Evolutionary conservation across 30 jellyfish, hydroid and myxozoan genomes (phyloP).

Genomic region (Morbakka virulenta): DNA sequence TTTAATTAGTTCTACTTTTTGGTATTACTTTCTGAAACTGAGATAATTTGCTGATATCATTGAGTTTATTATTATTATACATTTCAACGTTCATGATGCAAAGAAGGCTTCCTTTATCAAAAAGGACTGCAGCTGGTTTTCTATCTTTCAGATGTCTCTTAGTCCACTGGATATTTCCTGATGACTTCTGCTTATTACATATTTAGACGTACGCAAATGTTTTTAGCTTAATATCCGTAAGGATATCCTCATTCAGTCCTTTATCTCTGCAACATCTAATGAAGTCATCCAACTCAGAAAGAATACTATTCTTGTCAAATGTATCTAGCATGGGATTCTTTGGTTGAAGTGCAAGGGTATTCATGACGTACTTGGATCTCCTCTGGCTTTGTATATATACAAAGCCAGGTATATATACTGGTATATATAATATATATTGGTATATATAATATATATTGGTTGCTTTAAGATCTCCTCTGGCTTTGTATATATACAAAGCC

Average conservation of each 20-base stretch:
- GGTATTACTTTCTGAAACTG: constrained; percentile 26
- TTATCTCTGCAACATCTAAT: constrained; percentile 32
- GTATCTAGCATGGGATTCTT: constrained; percentile 20
- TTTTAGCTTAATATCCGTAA: constrained; percentile 17
- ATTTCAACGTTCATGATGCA: constrained; percentile 37
- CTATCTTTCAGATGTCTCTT: constrained; percentile 29
- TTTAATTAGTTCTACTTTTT: constrained; percentile 14
- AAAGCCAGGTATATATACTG: no score
- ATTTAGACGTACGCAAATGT: constrained; percentile 18
- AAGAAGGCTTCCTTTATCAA: constrained; percentile 27
- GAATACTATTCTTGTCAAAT: constrained; percentile 9
- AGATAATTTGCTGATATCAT: constrained; percentile 24
- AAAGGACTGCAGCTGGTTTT: constrained; percentile 18
- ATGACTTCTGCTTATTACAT: constrained; percentile 31
- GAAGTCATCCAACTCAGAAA: constrained; percentile 19
- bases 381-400: no score
- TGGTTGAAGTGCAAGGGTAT: constrained; percentile 21
- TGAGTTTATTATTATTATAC: constrained; percentile 17
- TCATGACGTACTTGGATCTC: constrained; percentile 31
- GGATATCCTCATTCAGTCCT: constrained; percentile 6
- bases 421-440: no score
- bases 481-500: no score
- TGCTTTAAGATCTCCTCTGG: no score
- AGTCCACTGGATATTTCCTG: constrained; percentile 7
- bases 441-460: no score